These are phyloP conservation scores for Unio delphinus DNA, from an alignment of 2,888 invertebrate species.

Conservation along the genomic window DNA sequence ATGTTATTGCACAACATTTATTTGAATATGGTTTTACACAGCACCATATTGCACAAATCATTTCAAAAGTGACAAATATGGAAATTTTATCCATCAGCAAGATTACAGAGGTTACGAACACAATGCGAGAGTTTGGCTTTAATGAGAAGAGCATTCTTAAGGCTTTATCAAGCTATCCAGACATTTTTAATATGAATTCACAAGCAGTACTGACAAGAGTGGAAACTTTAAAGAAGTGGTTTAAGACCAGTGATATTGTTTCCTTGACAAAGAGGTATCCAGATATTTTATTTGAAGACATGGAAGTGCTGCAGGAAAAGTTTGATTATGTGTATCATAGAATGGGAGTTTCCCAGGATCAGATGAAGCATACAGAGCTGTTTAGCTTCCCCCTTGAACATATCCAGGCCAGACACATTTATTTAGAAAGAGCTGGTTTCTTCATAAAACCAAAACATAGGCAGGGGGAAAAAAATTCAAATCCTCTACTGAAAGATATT, in stretches of 20 bases:
- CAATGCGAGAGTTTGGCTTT: constrained; percentile 15
- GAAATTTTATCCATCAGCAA: background rate
- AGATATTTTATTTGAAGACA: constrained; percentile 26
- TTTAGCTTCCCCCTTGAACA: constrained; percentile 40
- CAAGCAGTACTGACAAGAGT: constrained; percentile 7
- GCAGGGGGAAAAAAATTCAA: constrained; percentile 31
- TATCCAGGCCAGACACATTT: constrained; percentile 45
- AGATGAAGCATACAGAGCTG: constrained; percentile 39
- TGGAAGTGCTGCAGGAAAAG: constrained; percentile 30
- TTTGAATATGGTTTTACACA: constrained; percentile 7
- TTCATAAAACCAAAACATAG: constrained; percentile 28
- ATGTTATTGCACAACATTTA: constrained; percentile 1
- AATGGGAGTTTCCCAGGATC: constrained; percentile 49
- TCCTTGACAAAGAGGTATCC: constrained; percentile 31
- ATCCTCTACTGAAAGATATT: constrained; percentile 40
- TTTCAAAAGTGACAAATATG: constrained; percentile 1
- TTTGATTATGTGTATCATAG: constrained; percentile 42
- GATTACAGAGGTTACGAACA: constrained; percentile 6
- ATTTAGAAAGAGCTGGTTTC: constrained; percentile 41
- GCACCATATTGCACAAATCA: constrained; percentile 3
- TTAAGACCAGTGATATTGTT: constrained; percentile 37
- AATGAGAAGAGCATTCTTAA: constrained; percentile 8
- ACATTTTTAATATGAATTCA: constrained; percentile 10
- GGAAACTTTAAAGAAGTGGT: constrained; percentile 28
- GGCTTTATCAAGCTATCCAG: constrained; percentile 12